A percentile compares a stretch with the other conserved stretches of the same genome.
Evolutionary conservation across 2,888 invertebrate genomes (phyloP).

Genomic region (Phania funesta): DNA sequence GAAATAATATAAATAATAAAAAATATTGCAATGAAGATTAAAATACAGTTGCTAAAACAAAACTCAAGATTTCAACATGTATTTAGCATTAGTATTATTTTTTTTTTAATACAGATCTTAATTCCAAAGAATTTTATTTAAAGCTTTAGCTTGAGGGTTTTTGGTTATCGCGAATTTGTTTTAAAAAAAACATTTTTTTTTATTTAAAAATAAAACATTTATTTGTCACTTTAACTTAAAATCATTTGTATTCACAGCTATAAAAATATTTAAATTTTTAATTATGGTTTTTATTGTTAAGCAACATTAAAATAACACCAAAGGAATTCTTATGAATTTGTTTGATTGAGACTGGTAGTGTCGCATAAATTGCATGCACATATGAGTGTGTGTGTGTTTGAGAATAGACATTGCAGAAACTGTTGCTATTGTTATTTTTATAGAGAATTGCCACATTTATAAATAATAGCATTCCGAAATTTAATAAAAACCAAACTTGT

Average conservation of each 20-base stretch:
- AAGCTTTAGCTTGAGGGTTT: not conserved
- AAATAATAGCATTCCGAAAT: constrained; percentile 33
- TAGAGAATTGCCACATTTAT: constrained; percentile 29
- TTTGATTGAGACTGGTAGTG: constrained; percentile 19
- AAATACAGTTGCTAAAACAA: not conserved
- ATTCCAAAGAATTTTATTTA: not conserved
- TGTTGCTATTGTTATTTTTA: constrained; percentile 4
- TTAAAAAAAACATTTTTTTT: not conserved
- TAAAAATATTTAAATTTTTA: constrained; percentile 2
- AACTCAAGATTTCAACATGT: not conserved
- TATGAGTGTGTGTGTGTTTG: not conserved
- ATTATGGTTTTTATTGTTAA: not conserved
- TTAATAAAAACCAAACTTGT: not conserved
- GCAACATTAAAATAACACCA: not conserved
- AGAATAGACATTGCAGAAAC: not conserved
- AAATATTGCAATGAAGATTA: constrained; percentile 26
- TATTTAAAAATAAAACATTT: not conserved
- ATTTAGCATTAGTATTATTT: not conserved
- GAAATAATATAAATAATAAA: constrained; percentile 13
- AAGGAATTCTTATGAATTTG: constrained; percentile 34
- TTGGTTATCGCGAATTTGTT: not conserved
- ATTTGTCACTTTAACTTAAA: constrained; percentile 33
- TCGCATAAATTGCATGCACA: constrained; percentile 28
- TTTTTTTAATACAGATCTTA: not conserved
- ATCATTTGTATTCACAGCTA: constrained; percentile 29